Evolutionary conservation across 2,113 vertebrate genomes (phyloP).

Genomic region (Bucco capensis): DNA sequence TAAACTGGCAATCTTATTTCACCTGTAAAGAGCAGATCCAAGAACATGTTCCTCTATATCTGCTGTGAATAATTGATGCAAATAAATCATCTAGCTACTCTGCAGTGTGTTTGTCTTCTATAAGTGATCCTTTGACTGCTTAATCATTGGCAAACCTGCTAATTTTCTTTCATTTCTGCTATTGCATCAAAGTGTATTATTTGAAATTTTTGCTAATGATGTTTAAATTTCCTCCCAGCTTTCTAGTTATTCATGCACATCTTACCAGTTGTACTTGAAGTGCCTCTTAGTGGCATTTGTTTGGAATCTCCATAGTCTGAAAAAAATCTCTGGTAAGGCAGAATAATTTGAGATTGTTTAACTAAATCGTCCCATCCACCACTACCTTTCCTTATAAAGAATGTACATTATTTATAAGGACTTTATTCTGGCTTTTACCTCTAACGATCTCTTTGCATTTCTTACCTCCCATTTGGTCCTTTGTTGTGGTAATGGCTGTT

Average conservation of each 20-base stretch:
- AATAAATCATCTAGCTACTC: neutral
- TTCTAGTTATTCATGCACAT: neutral
- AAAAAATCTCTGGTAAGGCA: neutral
- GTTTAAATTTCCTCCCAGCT: neutral
- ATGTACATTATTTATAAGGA: neutral
- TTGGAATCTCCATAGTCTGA: neutral
- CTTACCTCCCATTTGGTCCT: neutral
- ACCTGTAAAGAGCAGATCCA: neutral
- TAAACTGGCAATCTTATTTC: neutral
- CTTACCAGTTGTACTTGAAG: neutral
- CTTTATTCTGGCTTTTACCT: neutral
- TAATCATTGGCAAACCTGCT: neutral
- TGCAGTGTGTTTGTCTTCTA: neutral
- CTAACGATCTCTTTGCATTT: neutral
- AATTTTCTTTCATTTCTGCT: conserved; percentile 8
- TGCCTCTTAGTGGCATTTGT: neutral
- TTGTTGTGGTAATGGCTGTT: neutral
- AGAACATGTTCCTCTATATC: neutral
- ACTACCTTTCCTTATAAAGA: neutral
- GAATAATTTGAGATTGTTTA: neutral
- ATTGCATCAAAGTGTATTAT: neutral
- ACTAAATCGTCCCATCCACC: neutral
- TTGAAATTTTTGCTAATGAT: neutral
- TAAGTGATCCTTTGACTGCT: neutral
- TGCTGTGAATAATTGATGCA: neutral